Evolutionary conservation across 2,888 invertebrate species (phyloP), one percentile per base, ranked within the genome.

Genomic region (Anticlea derivata): DNA sequence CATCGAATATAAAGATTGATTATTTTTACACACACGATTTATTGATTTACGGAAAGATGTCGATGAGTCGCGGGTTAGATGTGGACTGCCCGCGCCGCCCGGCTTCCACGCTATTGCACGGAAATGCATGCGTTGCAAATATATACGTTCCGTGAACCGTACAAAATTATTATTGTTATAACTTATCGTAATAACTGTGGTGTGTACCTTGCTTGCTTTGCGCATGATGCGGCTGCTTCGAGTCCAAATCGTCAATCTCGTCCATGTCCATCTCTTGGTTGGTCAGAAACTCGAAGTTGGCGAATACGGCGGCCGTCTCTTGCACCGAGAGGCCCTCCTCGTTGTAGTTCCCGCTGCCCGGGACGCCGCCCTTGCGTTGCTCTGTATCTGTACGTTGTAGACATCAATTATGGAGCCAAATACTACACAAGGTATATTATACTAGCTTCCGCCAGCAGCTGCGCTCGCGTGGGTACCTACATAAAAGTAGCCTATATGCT

Each of bases 281-380:
- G 52, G 95, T 94, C 61, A 99, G 93, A 88, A 98, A 99, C 88
- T 98, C 98, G 85, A 99, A 97, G 83, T 98, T 98, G 43, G 97
- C 98, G 93, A 98, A 96, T 50, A 99, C 98, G 26, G 98, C 97
- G 44, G 96, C 97, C 79, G 97, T 97, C 72, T 93, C 91, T 55
- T 89, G 87, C 31, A 85, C 84, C 12, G 90, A 88, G 4, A 88
- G 78, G 1, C 86, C 89, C 38, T 87, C 89, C 27, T 88, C 89
- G 46, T 80, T 86, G 69, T 82, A 88, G 26, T 80, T 84, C 7
- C 84, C 82, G 23, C 83, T 78, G 12, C 77, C 63, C 1, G 82
- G 73, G 35, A 72, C 74, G 12, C 80, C 80, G 38, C 75, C 73
- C 61, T 88, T 86, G 50, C 87, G 81, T 24, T 76, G 77, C 52